Evolutionary conservation across 2,797 vertebrate genomes (phyloP), one percentile per base, ranked within the genome.

Genomic region (Threskiornis aethiopicus): DNA sequence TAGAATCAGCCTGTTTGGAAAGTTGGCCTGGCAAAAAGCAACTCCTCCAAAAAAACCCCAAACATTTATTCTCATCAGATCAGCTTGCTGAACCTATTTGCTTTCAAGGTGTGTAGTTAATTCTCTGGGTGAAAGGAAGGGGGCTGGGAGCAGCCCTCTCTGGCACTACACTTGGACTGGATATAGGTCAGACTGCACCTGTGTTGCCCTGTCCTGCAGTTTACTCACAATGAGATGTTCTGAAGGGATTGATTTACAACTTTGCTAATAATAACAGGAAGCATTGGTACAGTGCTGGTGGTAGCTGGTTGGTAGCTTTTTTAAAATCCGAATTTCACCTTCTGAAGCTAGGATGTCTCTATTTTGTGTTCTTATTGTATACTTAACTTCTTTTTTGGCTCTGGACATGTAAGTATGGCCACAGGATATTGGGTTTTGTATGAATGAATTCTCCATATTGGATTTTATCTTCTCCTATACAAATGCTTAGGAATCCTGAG

Each of bases 121-220:
- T 83, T 54, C 62, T 42, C 18, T 21, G 42, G 42, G 51, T 54
- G 73, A 73, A 39, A 46, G 42, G 37, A 78, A 16, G 2, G 13
- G 20, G 46, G 18, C 44, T 87, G 54, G 41, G 29, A 20, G 2
- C 1, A 35, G 39, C 61, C 25, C 15, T 29, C 24, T 26, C 55
- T 37, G 58, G 26, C n/a, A 25, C 31, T 31, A 0, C 2, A 1
- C 13, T 4, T n/a, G 39, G 29, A 21, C 8, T 1, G 37, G 20
- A 1, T 24, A 5, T 4, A 51, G 39, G 24, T 84, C 26, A 33
- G 73, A 11, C 11, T 47, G 35, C 22, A 1, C n/a, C 49, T 55
- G 13, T 18, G 37, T 61, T 52, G 17, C 58, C n/a, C 51, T 4
- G 4, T 24, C 20, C 47, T 42, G 61, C n/a, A 19, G 4, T 71